A percentile compares a stretch with the other conserved stretches of the same genome.
These are phyloP conservation scores for Pongo pygmaeus DNA, from an alignment of 2,113 vertebrate genomes.

Conservation along the genomic window DNA sequence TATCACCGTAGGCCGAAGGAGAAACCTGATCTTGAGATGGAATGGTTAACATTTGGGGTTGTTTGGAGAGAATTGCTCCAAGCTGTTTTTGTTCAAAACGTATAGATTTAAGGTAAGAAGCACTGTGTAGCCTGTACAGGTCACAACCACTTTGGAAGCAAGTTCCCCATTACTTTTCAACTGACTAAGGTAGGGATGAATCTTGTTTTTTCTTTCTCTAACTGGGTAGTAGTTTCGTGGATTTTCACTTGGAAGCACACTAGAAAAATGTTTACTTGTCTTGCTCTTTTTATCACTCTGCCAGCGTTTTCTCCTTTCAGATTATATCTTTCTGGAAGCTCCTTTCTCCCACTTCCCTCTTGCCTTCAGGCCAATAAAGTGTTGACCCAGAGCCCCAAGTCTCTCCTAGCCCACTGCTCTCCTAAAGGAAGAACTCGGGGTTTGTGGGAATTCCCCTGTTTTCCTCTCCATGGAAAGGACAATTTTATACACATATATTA, in stretches of 20 bases:
- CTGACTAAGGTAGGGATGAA: conserved; percentile 85
- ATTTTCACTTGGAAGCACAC: conserved; percentile 49
- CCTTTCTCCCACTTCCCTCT: neutral
- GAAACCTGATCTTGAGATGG: conserved; percentile 88
- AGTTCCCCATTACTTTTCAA: conserved; percentile 79
- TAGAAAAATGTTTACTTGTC: conserved; percentile 60
- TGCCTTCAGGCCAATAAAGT: neutral
- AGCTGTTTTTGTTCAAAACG: conserved; percentile 89
- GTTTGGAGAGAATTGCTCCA: conserved; percentile 91
- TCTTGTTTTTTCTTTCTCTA: conserved; percentile 77
- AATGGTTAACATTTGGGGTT: conserved; percentile 89
- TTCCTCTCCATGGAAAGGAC: neutral
- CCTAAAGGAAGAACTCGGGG: neutral
- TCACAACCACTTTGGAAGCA: conserved; percentile 82
- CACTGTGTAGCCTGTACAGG: conserved; percentile 76
- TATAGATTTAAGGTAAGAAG: conserved; percentile 87
- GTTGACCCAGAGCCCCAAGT: neutral
- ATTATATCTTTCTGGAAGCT: neutral
- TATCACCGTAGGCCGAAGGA: conserved; percentile 83
- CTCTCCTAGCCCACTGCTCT: neutral
- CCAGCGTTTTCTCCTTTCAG: neutral
- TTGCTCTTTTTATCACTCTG: conserved; percentile 65
- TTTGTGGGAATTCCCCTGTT: neutral
- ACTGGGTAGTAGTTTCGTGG: conserved; percentile 66
- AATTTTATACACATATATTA: neutral